Evolutionary conservation across 2,797 vertebrate species (phyloP).

Genomic region (Aldrovandia affinis): DNA sequence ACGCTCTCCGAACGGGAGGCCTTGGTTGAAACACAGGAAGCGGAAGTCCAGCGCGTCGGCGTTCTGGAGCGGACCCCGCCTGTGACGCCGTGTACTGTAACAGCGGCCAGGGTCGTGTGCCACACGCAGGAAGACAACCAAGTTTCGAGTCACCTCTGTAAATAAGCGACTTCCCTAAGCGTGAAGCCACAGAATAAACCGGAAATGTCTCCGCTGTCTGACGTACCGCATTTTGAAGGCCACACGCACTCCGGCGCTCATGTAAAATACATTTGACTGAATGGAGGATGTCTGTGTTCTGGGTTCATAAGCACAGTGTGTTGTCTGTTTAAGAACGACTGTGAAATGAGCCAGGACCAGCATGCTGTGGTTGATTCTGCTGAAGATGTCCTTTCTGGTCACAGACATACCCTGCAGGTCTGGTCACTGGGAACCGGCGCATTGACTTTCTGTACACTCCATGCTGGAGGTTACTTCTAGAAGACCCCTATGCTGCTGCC

Average conservation of each 20-base stretch:
- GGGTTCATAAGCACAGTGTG: background rate
- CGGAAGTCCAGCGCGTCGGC: background rate
- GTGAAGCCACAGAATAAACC: background rate
- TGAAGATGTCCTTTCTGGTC: conserved; percentile 69
- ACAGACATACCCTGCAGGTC: conserved; percentile 63
- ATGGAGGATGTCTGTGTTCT: background rate
- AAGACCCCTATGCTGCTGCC: conserved; percentile 49
- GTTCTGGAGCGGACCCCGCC: background rate
- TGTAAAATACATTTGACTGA: background rate
- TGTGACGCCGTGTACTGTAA: background rate
- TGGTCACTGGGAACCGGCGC: conserved; percentile 74
- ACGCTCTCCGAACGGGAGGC: background rate
- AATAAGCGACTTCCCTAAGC: conserved; percentile 36
- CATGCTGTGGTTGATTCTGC: conserved; percentile 53
- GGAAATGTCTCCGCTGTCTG: background rate
- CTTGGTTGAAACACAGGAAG: background rate
- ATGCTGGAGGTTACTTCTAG: conserved; percentile 64
- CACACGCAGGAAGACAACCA: conserved; percentile 23
- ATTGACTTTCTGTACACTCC: conserved; percentile 67
- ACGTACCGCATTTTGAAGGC: background rate
- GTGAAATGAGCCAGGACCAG: background rate
- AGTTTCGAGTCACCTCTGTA: conserved; percentile 48
- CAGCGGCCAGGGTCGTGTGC: conserved; percentile 26
- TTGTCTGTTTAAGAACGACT: background rate
- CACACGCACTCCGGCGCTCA: too few species aligned